phyloP scores from a whole-genome alignment of 1,140 invertebrate species.

The Trinorchestia longiramus region DNA sequence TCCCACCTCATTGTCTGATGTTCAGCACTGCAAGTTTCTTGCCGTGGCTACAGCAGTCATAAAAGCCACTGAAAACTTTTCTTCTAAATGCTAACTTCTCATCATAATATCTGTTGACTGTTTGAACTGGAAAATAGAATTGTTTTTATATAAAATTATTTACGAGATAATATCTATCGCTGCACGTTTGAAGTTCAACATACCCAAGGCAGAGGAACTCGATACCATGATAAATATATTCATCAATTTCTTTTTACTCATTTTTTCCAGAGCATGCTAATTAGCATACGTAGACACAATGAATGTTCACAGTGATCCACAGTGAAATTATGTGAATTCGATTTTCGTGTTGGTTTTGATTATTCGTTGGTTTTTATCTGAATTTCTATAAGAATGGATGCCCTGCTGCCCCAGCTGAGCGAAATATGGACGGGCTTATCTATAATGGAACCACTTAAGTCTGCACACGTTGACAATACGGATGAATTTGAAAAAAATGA shows the following conservation, averaged over 20 bases:
- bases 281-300: neutral
- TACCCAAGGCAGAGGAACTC: neutral
- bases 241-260: neutral
- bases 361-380: neutral
- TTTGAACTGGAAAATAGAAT: too few species aligned
- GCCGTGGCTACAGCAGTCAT: too few species aligned
- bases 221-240: neutral
- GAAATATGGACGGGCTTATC: constrained; percentile 11
- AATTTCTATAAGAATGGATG: neutral
- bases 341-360: neutral
- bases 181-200: too few species aligned
- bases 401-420: neutral
- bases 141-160: too few species aligned
- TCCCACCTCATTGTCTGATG: too few species aligned
- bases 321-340: neutral
- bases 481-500: neutral
- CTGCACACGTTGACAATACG: neutral
- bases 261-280: neutral
- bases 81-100: too few species aligned
- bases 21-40: too few species aligned
- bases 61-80: too few species aligned
- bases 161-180: too few species aligned
- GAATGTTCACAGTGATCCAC: neutral
- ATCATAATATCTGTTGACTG: too few species aligned
- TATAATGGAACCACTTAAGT: neutral